Base-by-base conservation (phyloP, 2,113 vertebrate species). In the Aptenodytes forsteri region DNA sequence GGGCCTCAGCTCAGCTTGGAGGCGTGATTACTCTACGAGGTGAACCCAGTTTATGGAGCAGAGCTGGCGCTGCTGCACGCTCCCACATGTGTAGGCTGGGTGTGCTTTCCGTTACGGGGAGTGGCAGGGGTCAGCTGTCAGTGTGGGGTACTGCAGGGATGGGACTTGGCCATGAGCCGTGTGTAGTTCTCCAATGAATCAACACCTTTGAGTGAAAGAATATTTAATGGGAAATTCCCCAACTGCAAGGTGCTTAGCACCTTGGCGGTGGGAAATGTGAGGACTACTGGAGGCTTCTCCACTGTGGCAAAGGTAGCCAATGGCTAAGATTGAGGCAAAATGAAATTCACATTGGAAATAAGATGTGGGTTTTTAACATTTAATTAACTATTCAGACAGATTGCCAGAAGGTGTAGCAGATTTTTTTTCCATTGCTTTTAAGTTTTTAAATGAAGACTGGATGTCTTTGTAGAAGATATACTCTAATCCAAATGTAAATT, bases 401-500 rank as follows among this genome's bases (percentile, higher is more conserved):
- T 66, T 92, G 46, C 82, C 72, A 78, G 59, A 79, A 92, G 79
- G 27, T 86, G 32, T 73, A 86, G 50, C 55, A 67, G 49, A 27
- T 6, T 66, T 89, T 88, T 90, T 93, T 59, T 10, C 16, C 58
- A 47, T 75, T 90, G 83, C 90, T 97, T 97, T 97, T 83, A 95
- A 90, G 79, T 92, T 96, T 97, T 89, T 55, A 92, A 93, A 87
- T 83, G 42, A 83, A 89, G 79, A 83, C 50, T 78, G 76, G 54
- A 83, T 90, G 76, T 92, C 88, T 97, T 81, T 80, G n/a, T 75
- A 75, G 83, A 93, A 88, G 50, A 93, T 96, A 93, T 0, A 62
- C 75, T 77, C 92, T 94, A 94, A 92, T 94, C 79, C 92, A 92
- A 93, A 95, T 94, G 94, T 95, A 96, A 97, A 97, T 97, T 96